Conservation (phyloP, 2,797 vertebrate species). For the Acestrorhynchus altus region DNA sequence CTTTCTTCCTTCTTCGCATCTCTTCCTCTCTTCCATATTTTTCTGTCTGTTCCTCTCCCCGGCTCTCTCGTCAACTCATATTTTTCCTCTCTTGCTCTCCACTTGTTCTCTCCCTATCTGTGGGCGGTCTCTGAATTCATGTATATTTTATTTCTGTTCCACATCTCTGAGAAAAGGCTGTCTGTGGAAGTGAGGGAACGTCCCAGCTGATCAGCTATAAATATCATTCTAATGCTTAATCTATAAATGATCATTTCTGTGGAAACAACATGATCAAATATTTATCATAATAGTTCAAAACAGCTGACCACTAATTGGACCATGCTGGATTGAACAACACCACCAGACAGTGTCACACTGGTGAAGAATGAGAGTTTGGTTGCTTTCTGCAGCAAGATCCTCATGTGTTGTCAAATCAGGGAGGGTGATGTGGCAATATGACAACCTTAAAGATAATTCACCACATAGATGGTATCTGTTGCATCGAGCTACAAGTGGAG, state of each 20-base stretch:
- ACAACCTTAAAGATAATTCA: conserved; percentile 8
- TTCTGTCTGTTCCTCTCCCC: conserved; percentile 24
- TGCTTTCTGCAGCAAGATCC: background rate
- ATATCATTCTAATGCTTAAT: conserved; percentile 73
- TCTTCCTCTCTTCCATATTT: background rate
- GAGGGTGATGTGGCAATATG: conserved; percentile 4
- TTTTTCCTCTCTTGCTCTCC: conserved; percentile 60
- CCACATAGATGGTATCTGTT: background rate
- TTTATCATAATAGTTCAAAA: conserved; percentile 63
- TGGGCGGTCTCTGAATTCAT: conserved; percentile 66
- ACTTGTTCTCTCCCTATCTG: conserved; percentile 50
- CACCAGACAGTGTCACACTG: background rate
- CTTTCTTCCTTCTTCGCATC: background rate
- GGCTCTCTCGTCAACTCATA: conserved; percentile 52
- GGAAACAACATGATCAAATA: conserved; percentile 68
- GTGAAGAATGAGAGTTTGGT: background rate
- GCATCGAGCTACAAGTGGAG: background rate
- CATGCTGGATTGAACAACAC: conserved; percentile 41
- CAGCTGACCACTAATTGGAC: conserved; percentile 62
- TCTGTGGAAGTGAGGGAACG: conserved; percentile 60
- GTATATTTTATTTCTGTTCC: conserved; percentile 77
- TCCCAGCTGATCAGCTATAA: conserved; percentile 75
- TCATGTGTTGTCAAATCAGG: background rate
- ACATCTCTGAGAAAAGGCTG: conserved; percentile 61
- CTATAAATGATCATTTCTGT: conserved; percentile 75